Conservation (phyloP, 2,113 vertebrate species). For the Callipepla squamata region DNA sequence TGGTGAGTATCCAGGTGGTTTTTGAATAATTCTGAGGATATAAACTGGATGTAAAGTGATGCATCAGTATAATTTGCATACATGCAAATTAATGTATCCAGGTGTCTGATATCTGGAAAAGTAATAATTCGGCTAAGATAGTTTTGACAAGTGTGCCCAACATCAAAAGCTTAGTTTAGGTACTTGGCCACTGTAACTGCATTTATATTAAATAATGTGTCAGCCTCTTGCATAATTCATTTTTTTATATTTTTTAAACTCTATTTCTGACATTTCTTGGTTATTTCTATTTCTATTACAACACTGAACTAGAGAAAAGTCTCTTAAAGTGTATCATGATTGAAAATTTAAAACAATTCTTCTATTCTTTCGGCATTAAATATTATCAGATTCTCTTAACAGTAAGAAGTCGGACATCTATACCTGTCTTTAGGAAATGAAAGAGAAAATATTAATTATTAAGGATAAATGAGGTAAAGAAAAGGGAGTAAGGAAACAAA, state of each 20-base stretch:
- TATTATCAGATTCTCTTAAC: neutral
- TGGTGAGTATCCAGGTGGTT: neutral
- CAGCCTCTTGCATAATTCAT: neutral
- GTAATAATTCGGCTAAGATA: neutral
- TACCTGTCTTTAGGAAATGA: neutral
- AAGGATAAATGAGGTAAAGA: neutral
- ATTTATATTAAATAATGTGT: neutral
- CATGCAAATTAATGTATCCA: neutral
- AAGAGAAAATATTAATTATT: neutral
- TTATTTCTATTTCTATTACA: neutral
- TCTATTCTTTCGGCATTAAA: neutral
- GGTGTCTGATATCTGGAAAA: neutral
- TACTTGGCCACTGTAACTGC: neutral
- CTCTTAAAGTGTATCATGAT: neutral
- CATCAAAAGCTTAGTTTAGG: neutral
- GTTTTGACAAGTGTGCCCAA: neutral
- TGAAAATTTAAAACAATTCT: neutral
- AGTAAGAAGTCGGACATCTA: neutral
- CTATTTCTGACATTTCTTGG: neutral
- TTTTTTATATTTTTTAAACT: neutral
- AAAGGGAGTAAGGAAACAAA: neutral
- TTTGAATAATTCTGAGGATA: neutral
- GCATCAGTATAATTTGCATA: neutral
- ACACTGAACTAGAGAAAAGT: fast-evolving
- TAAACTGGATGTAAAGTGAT: too few relatives aligned